Evolutionary conservation across 2,113 vertebrate genomes (phyloP).

Genomic region (Saguinus imperator): DNA sequence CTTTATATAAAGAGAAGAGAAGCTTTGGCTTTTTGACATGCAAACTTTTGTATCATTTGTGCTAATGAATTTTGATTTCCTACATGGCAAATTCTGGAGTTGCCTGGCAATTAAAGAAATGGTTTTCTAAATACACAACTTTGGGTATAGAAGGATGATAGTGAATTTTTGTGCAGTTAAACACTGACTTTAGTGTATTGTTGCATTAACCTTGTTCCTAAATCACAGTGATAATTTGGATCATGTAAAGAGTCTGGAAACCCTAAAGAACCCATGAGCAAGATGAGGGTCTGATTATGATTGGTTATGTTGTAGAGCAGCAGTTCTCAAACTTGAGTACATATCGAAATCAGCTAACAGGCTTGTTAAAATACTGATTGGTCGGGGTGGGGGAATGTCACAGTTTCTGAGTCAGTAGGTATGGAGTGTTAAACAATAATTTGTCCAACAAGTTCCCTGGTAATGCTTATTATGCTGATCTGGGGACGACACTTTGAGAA

Average conservation of each 20-base stretch:
- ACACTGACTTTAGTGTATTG: not conserved
- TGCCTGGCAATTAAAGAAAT: not conserved
- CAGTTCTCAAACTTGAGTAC: not conserved
- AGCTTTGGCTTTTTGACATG: not conserved
- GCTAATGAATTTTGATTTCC: not conserved
- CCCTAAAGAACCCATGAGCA: not conserved
- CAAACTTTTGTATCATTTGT: not conserved
- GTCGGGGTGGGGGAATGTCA: not conserved
- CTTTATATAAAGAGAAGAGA: not conserved
- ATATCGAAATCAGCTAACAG: not conserved
- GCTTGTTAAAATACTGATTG: not conserved
- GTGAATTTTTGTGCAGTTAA: not conserved
- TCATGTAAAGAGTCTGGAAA: not conserved
- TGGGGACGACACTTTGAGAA: not conserved
- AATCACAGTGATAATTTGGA: not conserved
- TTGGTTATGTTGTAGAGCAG: not conserved
- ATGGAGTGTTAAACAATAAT: not conserved
- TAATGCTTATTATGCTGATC: not conserved
- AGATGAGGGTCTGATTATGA: not conserved
- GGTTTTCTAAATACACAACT: not conserved
- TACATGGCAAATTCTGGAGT: not conserved
- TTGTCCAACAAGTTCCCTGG: not conserved
- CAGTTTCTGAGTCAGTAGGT: not conserved
- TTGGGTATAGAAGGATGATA: not conserved
- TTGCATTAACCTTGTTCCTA: not conserved